These are phyloP conservation scores for Pasiphila rectangulata DNA, from an alignment of 2,888 invertebrate genomes.

Conservation along the genomic window DNA sequence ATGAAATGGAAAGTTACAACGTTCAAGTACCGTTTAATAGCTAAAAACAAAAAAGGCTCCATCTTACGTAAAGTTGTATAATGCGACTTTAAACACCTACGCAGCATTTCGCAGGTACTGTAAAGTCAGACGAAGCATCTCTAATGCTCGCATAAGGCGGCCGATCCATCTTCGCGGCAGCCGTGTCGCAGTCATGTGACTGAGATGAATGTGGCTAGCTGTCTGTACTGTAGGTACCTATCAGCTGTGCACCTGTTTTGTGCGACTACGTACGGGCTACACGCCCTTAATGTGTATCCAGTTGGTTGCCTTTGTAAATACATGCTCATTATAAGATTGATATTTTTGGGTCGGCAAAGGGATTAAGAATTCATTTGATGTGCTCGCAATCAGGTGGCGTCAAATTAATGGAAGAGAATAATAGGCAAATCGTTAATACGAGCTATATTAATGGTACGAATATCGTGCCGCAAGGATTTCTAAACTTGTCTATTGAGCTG, in stretches of 20 bases:
- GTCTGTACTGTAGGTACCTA: conserved; percentile 13
- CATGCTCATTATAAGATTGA: conserved; percentile 1
- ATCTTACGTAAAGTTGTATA: conserved; percentile 24
- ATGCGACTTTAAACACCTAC: conserved; percentile 23
- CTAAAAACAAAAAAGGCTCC: conserved; percentile 11
- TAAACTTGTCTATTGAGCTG: no score
- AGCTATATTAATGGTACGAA: no score
- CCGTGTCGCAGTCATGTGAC: conserved; percentile 44
- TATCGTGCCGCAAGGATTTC: no score
- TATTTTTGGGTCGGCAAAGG: no score
- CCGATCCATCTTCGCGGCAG: conserved; percentile 54
- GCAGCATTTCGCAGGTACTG: conserved; percentile 2
- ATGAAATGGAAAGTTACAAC: conserved; percentile 16
- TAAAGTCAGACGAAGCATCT: conserved; percentile 35
- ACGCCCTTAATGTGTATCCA: conserved; percentile 22
- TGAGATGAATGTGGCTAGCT: conserved; percentile 48
- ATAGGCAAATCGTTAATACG: no score
- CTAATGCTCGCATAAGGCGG: conserved; percentile 42
- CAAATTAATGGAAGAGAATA: no score
- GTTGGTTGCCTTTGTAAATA: conserved; percentile 13
- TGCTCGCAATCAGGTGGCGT: no score
- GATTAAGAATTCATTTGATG: no score
- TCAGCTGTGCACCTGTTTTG: conserved; percentile 7
- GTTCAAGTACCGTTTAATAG: conserved; percentile 10
- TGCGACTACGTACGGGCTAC: conserved; percentile 8